phyloP scores from a whole-genome alignment of 2,113 vertebrate genomes.

The Rutilus rutilus region DNA sequence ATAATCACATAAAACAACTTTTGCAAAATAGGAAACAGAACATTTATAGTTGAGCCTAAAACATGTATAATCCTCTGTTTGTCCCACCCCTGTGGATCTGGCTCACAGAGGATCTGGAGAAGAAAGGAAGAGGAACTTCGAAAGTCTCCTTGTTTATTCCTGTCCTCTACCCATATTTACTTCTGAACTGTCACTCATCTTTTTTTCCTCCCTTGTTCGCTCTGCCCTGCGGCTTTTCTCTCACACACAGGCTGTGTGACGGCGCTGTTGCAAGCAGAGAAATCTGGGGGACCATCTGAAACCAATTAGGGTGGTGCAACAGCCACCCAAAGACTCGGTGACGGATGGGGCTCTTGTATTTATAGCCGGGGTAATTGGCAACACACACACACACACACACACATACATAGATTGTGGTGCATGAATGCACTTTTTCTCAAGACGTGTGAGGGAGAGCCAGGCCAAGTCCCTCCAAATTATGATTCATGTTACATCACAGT shows the following conservation, averaged over 20 bases:
- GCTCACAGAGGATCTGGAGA: conserved; percentile 62
- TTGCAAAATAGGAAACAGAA: conserved; percentile 29
- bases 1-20: conserved; percentile 44
- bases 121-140: conserved; percentile 71
- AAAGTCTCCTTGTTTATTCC: conserved; percentile 79
- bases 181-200: conserved; percentile 86
- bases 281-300: conserved; percentile 90
- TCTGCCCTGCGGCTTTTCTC: conserved; percentile 77
- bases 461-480: conserved; percentile 46
- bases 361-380: conserved; percentile 99
- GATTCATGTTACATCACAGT: conserved; percentile 50
- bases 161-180: conserved; percentile 77
- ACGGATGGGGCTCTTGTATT: conserved; percentile 96
- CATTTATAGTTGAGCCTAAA: conserved; percentile 45
- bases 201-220: conserved; percentile 64
- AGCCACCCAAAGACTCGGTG: conserved; percentile 97
- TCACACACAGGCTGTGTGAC: conserved; percentile 83
- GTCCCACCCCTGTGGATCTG: conserved; percentile 28
- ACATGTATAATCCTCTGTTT: conserved; percentile 34
- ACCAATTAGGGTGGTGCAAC: conserved; percentile 94
- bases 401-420: conserved; percentile 34
- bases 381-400: conserved; percentile 84
- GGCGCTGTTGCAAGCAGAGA: conserved; percentile 73
- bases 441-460: conserved; percentile 29
- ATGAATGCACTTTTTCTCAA: conserved; percentile 42